Conservation (phyloP, 2,113 vertebrate genomes). For the Sphaerodactylus townsendi region DNA sequence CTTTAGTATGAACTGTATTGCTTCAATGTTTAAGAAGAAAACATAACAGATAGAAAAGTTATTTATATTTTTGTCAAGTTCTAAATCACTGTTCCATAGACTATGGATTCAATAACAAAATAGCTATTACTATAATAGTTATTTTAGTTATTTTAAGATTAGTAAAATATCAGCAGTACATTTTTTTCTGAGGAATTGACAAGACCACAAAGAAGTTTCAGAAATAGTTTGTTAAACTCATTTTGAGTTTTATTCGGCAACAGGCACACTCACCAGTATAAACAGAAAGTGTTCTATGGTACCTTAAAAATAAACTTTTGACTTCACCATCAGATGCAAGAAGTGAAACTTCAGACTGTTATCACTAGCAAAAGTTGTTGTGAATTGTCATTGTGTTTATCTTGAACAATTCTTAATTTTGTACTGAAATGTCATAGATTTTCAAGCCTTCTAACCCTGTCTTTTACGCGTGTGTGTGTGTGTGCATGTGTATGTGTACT, state of each 20-base stretch:
- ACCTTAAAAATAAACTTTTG: too few relatives aligned
- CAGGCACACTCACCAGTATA: background rate
- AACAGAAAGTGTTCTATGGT: too few relatives aligned
- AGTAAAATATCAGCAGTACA: conserved; percentile 60
- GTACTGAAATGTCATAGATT: too few relatives aligned
- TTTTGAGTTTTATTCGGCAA: background rate
- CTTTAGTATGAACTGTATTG: background rate
- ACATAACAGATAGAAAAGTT: background rate
- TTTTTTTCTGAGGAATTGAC: conserved; percentile 69
- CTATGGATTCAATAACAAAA: conserved; percentile 42
- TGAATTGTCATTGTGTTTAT: too few relatives aligned
- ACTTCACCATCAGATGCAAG: too few relatives aligned
- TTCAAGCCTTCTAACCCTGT: too few relatives aligned
- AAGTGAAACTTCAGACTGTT: too few relatives aligned
- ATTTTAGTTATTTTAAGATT: conserved; percentile 70
- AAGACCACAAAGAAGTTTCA: conserved; percentile 52
- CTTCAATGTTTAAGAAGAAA: background rate
- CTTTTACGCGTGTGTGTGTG: too few relatives aligned
- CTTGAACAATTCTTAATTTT: too few relatives aligned
- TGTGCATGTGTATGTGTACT: too few relatives aligned
- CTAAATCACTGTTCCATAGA: conserved; percentile 10
- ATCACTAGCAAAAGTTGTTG: too few relatives aligned
- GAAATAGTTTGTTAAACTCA: background rate
- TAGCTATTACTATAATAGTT: conserved; percentile 63
- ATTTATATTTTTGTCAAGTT: background rate